Base-by-base conservation (phyloP, 2,797 vertebrate species). In the Microctenopoma steveboyesi region DNA sequence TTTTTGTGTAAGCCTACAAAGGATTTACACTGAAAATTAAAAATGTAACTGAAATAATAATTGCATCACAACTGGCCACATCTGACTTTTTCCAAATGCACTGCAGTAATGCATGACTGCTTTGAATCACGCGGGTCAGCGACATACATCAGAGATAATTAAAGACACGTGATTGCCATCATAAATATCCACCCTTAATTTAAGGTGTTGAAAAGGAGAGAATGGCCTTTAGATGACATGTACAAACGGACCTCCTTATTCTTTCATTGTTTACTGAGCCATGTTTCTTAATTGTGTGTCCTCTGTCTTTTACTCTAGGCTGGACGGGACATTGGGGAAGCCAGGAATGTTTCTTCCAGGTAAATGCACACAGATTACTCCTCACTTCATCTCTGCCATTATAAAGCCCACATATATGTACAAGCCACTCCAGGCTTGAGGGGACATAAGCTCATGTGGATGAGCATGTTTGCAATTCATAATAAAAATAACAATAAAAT, bases 271-370 rank as follows among this genome's bases (percentile, higher is more conserved):
- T 77, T 72, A 64, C 76, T 51, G 11, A 4, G 0, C 69, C 42
- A 42, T 35, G 30, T 75, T 55, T 54, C 49, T 42, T 35, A 3
- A 3, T 56, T 30, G 46, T 10, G 43, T 64, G 27, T 64, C 45
- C 57, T 45, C 64, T 39, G 59, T 85, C 59, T 66, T 22, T 57
- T 40, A 79, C 74, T 62, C 12, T 87, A 97, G 96, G 84, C 76
- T 97, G 89, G 96, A 97, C 60, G 94, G 95, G 85, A 96, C 95
- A 0, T 87, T 96, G 81, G 96, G 95, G 60, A 97, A 97, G 65
- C 95, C 95, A 7, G 94, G 94, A 72, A 94, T 97, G 89, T 97
- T 97, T 86, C 92, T 97, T 42, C 92, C 96, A 95, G 96, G 96
- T 97, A 95, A 74, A 85, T 40, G 73, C 42, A 30, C 42, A 42